Conservation (phyloP, 2,797 vertebrate species). For the Darevskia mixta region DNA sequence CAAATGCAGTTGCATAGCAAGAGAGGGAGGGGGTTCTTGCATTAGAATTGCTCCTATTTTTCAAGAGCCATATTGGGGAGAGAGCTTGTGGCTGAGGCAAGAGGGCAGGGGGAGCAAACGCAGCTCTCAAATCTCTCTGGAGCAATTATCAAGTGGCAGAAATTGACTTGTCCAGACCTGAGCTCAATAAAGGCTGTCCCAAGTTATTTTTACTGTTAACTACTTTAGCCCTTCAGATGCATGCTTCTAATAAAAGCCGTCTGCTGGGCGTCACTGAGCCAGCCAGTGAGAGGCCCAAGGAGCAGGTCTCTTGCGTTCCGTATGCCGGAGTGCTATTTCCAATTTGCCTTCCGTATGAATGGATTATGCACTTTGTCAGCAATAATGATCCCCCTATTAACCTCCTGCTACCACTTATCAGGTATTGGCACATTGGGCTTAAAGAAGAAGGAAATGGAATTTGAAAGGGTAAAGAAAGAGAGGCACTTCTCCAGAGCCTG, state of each 20-base stretch:
- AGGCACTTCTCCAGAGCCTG: background rate
- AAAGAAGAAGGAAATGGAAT: background rate
- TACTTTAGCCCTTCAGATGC: slow-evolving; percentile 12
- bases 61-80: background rate
- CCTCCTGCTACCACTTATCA: background rate
- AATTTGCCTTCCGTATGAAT: slow-evolving; percentile 29
- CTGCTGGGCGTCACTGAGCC: slow-evolving; percentile 33
- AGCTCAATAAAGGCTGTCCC: background rate
- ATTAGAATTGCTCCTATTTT: background rate
- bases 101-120: background rate
- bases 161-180: background rate
- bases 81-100: background rate
- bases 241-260: slow-evolving; percentile 31
- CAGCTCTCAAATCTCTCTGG: background rate
- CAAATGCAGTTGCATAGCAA: background rate
- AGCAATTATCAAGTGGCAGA: background rate
- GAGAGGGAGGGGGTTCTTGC: background rate
- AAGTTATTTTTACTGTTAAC: slow-evolving; percentile 44
- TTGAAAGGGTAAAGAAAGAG: background rate
- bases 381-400: background rate
- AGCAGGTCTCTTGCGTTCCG: background rate
- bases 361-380: background rate
- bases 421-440: background rate
- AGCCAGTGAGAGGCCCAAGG: background rate
- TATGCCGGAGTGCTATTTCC: slow-evolving; percentile 29